Evolutionary conservation across 2,113 vertebrate species (phyloP), one percentile per base, ranked within the genome.

Genomic region (Lophura nycthemera): DNA sequence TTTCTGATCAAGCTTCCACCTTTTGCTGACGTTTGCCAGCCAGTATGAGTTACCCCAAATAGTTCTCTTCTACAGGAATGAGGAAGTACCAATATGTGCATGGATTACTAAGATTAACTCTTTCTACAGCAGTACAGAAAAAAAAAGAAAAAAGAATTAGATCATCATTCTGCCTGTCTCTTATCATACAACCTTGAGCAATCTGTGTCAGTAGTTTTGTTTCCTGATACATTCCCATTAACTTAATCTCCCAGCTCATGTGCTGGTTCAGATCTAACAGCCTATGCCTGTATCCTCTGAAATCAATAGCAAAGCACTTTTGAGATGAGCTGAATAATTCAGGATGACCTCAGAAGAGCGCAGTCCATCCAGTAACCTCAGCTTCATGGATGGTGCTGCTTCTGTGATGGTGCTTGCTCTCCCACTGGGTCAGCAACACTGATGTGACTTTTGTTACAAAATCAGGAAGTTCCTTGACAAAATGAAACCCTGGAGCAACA

Each of bases 1-100:
- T 91, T 95, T 97, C 89, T 96, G 73, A 57, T 88, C 19, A 72
- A 45, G 72, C 76, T 94, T 92, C 75, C 52, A 94, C 47, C 75
- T 86, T 87, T 85, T 93, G 50, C 94, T 94, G 83, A 40, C 29
- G 34, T 19, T 38, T 86, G 56, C 52, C 70, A 91, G 69, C 11
- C 71, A 36, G 45, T 50, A 56, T 52, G 40, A 83, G 47, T 67
- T 50, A 69, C 79, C 54, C 14, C 0, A 82, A 95, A 91, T 94
- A 93, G 93, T 74, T 92, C 42, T 57, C 34, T 86, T 80, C 77
- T 93, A 32, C 61, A 91, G 85, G 83, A 95, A 95, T 52, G 69
- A 76, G 95, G 95, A 97, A 96, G 85, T 91, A 34, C 52, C 65
- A 43, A 10, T 24, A 64, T 25, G 73, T 89, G 54, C 50, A 85